phyloP scores from a whole-genome alignment of 2,113 vertebrate genomes.

The Struthidea cinerea region DNA sequence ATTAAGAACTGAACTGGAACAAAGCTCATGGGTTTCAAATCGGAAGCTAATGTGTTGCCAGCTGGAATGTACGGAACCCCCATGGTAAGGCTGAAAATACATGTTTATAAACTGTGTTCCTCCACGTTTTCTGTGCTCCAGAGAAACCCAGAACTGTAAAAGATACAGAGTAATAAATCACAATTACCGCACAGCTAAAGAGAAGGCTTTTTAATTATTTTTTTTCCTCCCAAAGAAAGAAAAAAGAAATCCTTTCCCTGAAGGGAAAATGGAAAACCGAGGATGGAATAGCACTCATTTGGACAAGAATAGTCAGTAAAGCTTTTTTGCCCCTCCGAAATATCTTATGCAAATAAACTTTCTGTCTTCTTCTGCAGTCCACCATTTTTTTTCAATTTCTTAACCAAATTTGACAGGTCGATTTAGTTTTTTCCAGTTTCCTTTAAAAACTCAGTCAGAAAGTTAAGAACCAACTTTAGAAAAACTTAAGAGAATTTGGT shows the following conservation, averaged over 20 bases:
- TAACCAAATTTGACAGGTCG: background rate
- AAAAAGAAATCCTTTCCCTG: background rate
- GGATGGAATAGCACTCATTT: background rate
- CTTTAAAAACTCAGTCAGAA: background rate
- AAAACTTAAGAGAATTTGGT: background rate
- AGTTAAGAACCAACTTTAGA: background rate
- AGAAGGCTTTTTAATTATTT: background rate
- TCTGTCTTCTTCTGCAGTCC: background rate
- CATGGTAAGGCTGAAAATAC: background rate
- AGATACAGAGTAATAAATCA: background rate
- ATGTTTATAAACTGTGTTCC: background rate
- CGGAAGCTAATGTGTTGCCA: background rate
- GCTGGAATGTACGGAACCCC: background rate
- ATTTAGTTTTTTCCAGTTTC: background rate
- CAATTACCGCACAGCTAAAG: background rate
- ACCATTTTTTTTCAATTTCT: background rate
- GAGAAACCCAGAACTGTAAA: background rate
- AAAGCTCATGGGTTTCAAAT: constrained; percentile 1
- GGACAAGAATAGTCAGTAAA: background rate
- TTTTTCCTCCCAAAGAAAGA: accelerated
- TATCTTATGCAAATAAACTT: background rate
- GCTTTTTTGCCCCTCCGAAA: accelerated
- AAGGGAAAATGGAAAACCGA: background rate
- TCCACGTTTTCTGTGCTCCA: background rate
- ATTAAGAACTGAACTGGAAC: constrained; percentile 16